These are phyloP conservation scores for Cancer borealis DNA, from an alignment of 2,888 invertebrate genomes.

Conservation along the genomic window DNA sequence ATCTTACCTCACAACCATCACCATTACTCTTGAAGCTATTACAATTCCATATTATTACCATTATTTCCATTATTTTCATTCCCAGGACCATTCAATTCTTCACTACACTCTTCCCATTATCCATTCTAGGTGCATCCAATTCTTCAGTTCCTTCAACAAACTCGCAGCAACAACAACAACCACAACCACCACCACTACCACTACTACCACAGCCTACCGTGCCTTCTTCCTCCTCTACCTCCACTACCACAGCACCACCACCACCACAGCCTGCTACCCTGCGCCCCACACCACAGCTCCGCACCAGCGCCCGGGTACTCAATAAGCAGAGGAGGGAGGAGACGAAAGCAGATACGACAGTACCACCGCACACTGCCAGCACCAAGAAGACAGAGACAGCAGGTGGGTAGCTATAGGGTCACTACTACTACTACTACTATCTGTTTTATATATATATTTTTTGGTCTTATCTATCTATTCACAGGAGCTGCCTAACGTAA, in stretches of 20 bases:
- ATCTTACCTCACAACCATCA: no score
- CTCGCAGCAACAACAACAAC: conserved; percentile 49
- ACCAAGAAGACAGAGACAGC: conserved; percentile 56
- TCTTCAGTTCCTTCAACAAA: conserved; percentile 45
- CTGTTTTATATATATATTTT: no score
- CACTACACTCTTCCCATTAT: no score
- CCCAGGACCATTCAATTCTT: no score
- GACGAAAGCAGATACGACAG: conserved; percentile 55
- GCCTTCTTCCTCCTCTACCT: conserved; percentile 51
- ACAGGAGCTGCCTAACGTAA: no score
- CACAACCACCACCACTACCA: not conserved
- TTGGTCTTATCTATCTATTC: no score
- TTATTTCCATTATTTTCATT: no score
- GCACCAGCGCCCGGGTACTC: conserved; percentile 71
- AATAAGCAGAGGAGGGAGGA: conserved; percentile 74
- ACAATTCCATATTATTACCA: no score
- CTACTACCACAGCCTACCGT: conserved; percentile 56
- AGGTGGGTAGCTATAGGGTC: conserved; percentile 15
- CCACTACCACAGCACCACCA: conserved; percentile 15
- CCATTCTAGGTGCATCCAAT: not conserved
- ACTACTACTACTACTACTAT: not conserved
- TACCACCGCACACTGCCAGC: not conserved
- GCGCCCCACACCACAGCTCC: conserved; percentile 64
- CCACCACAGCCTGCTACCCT: conserved; percentile 20
- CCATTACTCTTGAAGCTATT: no score